Base-by-base conservation (phyloP, 2,888 invertebrate species). In the Eilema sororculum region DNA sequence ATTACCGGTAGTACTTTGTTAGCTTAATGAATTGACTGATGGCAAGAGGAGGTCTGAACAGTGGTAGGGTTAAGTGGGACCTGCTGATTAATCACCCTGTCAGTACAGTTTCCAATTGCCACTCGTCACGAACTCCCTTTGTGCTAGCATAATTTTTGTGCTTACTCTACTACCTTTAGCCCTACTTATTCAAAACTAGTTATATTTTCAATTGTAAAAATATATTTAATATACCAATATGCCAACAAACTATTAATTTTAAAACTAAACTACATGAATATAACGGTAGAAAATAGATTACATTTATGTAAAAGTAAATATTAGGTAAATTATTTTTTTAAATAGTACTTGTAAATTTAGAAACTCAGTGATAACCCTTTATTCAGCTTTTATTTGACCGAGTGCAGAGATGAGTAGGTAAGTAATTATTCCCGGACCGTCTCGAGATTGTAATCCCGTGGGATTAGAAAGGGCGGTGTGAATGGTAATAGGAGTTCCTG, bases 11-110 rank as follows among this genome's bases (percentile, higher is more conserved):
- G 92, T 93, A 94, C 93, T 95, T 94, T 95, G 95, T 94, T 93
- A 91, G 90, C 91, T 91, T 95, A 95, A 95, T 94, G 95, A 95
- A 95, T 95, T 95, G 95, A 95, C 93, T 92, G 94, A 95, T 94
- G 95, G 92, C 90, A 89, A 88, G 89, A 89, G 90, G 87, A 91
- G 91, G 90, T 90, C 89, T 91, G 90, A 93, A 93, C 93, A 90
- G 90, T 91, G 91, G 92, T 91, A 90, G 94, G 93, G 94, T 94
- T 95, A 93, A 95, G 94, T 94, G 93, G 91, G 86, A 93, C 89
- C 89, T 90, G 89, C 92, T 94, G 94, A 95, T 95, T 94, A 93
- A 95, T 95, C 93, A 92, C 92, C 91, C 91, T 93, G 95, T 94
- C 94, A 92, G 90, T 91, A 88, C 90, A 90, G 91, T 92, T 92